Evolutionary conservation across 2,888 invertebrate genomes (phyloP).

Genomic region (Ceraclea dissimilis): DNA sequence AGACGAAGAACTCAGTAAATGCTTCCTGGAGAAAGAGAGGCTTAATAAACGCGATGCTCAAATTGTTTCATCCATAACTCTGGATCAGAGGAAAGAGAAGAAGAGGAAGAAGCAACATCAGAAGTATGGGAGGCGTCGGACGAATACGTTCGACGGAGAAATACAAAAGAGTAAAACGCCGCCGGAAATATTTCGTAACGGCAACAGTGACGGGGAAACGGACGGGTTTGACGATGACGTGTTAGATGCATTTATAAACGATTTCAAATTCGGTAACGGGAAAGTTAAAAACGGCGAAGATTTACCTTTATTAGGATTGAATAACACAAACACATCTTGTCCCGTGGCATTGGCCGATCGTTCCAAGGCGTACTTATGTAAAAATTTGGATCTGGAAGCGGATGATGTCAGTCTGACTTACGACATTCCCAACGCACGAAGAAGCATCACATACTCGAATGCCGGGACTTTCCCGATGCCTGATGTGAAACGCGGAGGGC

Average conservation of each 20-base stretch:
- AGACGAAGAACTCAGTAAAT: conserved; percentile 3
- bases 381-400: conserved; percentile 23
- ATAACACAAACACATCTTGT: conserved; percentile 29
- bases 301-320: conserved; percentile 33
- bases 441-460: conserved; percentile 40
- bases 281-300: conserved; percentile 34
- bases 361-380: conserved; percentile 22
- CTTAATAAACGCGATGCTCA: neutral
- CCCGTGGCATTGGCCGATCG: conserved; percentile 29
- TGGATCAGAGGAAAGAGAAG: conserved; percentile 11
- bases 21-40: neutral
- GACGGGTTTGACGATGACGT: conserved; percentile 33
- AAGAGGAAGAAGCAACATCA: conserved; percentile 27
- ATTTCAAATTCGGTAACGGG: conserved; percentile 34
- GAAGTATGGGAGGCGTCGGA: conserved; percentile 31
- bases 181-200: conserved; percentile 27
- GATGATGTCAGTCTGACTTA: conserved; percentile 21
- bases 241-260: conserved; percentile 45
- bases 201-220: conserved; percentile 29
- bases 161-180: conserved; percentile 29
- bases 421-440: conserved; percentile 29
- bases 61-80: conserved; percentile 3
- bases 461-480: conserved; percentile 48
- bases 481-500: conserved; percentile 38
- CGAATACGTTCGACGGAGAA: conserved; percentile 32